Percentiles rank a stretch among this genome's conserved stretches.
These are phyloP conservation scores for Periplaneta americana DNA, from an alignment of 1,140 invertebrate species.

Conservation along the genomic window DNA sequence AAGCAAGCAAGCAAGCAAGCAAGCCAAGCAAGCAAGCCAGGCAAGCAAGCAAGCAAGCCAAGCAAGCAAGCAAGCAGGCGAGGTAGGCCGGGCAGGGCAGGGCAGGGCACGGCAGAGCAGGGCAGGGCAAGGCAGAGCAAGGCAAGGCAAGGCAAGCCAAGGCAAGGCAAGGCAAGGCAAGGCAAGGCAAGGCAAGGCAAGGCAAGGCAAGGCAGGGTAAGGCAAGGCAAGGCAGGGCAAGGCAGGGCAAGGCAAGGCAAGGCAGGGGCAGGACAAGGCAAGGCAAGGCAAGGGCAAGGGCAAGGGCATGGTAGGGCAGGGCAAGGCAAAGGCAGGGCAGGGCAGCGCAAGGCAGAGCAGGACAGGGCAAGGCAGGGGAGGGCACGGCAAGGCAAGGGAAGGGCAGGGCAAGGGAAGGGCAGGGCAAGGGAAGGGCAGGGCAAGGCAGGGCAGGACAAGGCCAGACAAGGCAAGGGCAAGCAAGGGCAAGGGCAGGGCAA, in stretches of 20 bases:
- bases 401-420: background rate
- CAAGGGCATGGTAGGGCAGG: background rate
- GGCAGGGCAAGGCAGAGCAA: background rate
- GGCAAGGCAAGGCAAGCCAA: background rate
- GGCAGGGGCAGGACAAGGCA: slow-evolving; percentile 2
- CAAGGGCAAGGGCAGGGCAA: background rate
- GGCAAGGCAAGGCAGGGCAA: slow-evolving; percentile 3
- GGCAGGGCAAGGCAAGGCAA: slow-evolving; percentile 3
- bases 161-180: background rate
- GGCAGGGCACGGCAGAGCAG: too few species aligned
- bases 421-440: background rate
- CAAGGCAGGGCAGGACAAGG: background rate
- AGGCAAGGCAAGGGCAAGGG: background rate
- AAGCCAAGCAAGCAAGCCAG: too few species aligned
- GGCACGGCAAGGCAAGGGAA: background rate
- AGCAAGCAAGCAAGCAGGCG: too few species aligned
- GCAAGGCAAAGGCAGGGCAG: background rate
- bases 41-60: too few species aligned
- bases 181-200: background rate
- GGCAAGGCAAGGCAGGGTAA: slow-evolving; percentile 4
- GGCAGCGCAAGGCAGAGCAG: background rate
- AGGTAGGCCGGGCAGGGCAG: too few species aligned
- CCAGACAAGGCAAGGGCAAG: background rate
- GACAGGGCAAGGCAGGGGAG: background rate
- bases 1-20: too few species aligned